A percentile compares a stretch with the other conserved stretches of the same genome.
Evolutionary conservation across 2,113 vertebrate species (phyloP).

Genomic region (Carettochelys insculpta): DNA sequence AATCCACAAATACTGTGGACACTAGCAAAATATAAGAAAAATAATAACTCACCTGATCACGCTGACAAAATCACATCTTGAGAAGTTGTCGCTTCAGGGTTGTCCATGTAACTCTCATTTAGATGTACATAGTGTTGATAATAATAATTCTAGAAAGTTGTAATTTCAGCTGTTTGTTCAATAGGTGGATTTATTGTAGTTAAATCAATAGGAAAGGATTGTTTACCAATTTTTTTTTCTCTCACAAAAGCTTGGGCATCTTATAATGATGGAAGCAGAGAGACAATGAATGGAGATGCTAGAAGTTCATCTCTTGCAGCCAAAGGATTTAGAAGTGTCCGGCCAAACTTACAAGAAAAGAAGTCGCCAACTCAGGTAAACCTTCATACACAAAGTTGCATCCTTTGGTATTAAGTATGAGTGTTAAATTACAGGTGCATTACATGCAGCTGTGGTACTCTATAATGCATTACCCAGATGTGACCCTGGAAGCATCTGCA

Average conservation of each 20-base stretch:
- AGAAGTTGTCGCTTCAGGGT: not conserved
- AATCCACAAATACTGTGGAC: not conserved
- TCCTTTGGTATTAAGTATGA: not conserved
- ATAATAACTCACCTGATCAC: not conserved
- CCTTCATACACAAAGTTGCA: not conserved
- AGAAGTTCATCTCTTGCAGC: conserved; percentile 91
- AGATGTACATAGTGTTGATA: not conserved
- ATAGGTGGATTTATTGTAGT: not conserved
- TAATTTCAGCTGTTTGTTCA: not conserved
- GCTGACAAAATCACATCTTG: not conserved
- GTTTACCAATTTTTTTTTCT: conserved; percentile 57
- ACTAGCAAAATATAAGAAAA: not conserved
- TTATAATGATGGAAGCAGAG: conserved; percentile 85
- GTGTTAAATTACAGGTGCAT: not conserved
- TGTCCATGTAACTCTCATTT: not conserved
- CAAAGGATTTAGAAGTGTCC: conserved; percentile 95
- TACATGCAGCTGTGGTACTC: not conserved
- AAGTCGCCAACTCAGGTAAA: conserved; percentile 91
- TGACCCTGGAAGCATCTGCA: not conserved
- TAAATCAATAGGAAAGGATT: not conserved
- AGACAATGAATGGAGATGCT: conserved; percentile 87
- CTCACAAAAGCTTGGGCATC: conserved; percentile 89
- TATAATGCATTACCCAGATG: not conserved
- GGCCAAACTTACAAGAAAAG: conserved; percentile 94
- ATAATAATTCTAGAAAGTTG: not conserved